Evolutionary conservation across 2,113 vertebrate genomes (phyloP).

Genomic region (Chascanopsetta lugubris): DNA sequence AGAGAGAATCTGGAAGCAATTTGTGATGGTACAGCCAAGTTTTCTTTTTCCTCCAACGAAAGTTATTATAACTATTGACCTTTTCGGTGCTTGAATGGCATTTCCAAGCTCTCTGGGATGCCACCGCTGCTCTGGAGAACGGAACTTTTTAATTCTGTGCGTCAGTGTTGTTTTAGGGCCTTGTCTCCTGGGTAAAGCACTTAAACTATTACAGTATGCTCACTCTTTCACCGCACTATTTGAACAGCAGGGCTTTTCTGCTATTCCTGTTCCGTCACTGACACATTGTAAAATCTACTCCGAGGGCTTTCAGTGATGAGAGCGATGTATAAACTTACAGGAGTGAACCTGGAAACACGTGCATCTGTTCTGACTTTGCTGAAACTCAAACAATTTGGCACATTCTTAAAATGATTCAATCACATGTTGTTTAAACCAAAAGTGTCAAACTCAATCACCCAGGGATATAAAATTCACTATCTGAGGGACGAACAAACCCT

Average conservation of each 20-base stretch:
- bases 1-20: slow-evolving; percentile 83
- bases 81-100: slow-evolving; percentile 79
- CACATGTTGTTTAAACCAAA: not conserved
- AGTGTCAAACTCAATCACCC: not conserved
- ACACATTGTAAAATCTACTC: slow-evolving; percentile 4
- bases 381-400: not conserved
- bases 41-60: slow-evolving; percentile 75
- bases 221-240: slow-evolving; percentile 26
- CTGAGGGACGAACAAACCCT: no score
- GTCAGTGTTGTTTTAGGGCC: slow-evolving; percentile 78
- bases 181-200: slow-evolving; percentile 62
- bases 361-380: not conserved
- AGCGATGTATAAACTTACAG: not conserved
- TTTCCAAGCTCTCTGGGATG: slow-evolving; percentile 76
- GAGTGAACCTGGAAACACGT: not conserved
- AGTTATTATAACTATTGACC: slow-evolving; percentile 88
- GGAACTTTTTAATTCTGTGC: slow-evolving; percentile 78
- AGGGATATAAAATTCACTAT: not conserved
- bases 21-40: slow-evolving; percentile 74
- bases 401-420: not conserved
- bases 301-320: not conserved
- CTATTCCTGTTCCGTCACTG: not conserved
- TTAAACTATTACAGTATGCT: slow-evolving; percentile 64
- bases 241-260: slow-evolving; percentile 12
- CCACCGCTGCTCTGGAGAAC: slow-evolving; percentile 70